phyloP scores from a whole-genome alignment of 2,113 vertebrate genomes.

The Ochotona curzoniae region DNA sequence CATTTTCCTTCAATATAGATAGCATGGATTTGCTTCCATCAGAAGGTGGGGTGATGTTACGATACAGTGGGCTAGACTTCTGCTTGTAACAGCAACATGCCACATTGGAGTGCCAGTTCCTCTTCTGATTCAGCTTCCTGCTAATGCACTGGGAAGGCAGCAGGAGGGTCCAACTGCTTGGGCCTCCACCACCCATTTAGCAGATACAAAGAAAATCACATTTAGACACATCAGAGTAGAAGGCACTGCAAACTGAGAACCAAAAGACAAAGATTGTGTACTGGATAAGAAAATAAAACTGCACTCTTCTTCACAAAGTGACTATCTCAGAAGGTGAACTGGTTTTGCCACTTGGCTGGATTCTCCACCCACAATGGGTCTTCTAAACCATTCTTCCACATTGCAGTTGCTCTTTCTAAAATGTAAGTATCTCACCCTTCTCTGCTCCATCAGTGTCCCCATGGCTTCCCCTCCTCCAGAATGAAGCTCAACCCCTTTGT shows the following conservation, averaged over 20 bases:
- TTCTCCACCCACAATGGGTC: background rate
- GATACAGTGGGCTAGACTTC: no score
- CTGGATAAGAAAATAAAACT: slow-evolving; percentile 7
- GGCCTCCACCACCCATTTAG: background rate
- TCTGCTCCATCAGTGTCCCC: background rate
- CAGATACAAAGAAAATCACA: background rate
- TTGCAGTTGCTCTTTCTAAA: background rate
- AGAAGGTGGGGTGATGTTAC: background rate
- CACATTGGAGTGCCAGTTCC: no score
- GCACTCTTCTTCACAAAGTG: slow-evolving; percentile 30
- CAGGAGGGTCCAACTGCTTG: no score
- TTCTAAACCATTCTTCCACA: background rate
- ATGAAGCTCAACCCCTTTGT: background rate
- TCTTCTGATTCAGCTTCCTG: no score
- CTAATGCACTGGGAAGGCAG: no score
- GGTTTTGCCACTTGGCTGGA: background rate
- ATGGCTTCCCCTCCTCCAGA: background rate
- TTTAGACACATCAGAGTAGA: background rate
- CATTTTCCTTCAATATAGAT: background rate
- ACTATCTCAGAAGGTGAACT: background rate
- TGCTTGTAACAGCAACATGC: no score
- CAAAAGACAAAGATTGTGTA: background rate
- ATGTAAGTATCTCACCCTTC: background rate
- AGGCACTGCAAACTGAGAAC: slow-evolving; percentile 24
- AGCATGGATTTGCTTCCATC: background rate